Conservation (phyloP, 2,113 vertebrate genomes). For the Phaetusa simplex region DNA sequence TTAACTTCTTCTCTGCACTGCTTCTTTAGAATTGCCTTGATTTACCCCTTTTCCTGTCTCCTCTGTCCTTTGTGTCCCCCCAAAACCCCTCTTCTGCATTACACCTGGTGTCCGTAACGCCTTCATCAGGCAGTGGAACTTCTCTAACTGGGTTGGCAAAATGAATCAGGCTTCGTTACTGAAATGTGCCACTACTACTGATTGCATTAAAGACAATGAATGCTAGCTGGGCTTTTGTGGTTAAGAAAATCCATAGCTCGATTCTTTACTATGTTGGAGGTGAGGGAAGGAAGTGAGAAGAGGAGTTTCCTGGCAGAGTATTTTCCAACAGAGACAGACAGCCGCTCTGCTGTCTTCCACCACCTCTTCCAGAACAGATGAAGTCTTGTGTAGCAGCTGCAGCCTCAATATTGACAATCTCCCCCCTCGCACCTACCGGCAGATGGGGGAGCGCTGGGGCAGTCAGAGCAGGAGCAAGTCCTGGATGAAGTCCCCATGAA, state of each 20-base stretch:
- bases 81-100: background rate
- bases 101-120: background rate
- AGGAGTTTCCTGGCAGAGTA: background rate
- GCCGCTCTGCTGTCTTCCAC: background rate
- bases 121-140: background rate
- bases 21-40: background rate
- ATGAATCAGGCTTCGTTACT: background rate
- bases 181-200: background rate
- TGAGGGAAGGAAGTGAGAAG: background rate
- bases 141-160: background rate
- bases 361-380: background rate
- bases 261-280: background rate
- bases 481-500: background rate
- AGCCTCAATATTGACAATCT: background rate
- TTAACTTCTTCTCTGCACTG: background rate
- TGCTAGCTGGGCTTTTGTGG: background rate
- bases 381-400: background rate
- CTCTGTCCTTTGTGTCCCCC: background rate
- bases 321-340: background rate
- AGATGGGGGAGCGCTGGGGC: background rate
- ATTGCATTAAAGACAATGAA: background rate
- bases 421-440: background rate
- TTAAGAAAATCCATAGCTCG: background rate
- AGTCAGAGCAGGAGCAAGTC: background rate
- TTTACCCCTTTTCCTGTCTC: background rate